phyloP scores from a whole-genome alignment of 2,888 invertebrate genomes.

The Mimachlamys varia region DNA sequence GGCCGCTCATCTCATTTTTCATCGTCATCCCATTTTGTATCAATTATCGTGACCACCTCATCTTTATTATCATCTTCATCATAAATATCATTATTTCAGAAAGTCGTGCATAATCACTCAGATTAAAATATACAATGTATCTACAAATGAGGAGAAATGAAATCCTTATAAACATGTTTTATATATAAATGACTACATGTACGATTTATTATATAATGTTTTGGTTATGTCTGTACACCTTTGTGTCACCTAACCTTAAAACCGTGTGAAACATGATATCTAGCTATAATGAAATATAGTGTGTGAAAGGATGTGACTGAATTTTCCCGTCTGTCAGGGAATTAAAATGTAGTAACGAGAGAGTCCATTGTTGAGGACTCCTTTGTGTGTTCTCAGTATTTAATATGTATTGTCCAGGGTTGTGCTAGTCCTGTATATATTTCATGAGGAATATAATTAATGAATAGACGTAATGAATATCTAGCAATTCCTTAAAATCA shows the following conservation, averaged over 20 bases:
- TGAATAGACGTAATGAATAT: not conserved
- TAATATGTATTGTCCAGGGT: not conserved
- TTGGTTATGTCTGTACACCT: not conserved
- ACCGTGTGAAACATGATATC: not conserved
- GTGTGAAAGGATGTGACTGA: not conserved
- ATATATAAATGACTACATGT: not conserved
- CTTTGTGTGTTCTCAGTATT: conserved; percentile 11
- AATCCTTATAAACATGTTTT: not conserved
- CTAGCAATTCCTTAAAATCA: too few species aligned
- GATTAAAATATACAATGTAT: not conserved
- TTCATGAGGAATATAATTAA: not conserved
- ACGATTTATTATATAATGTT: not conserved
- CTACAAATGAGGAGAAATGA: not conserved
- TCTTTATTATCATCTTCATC: not conserved
- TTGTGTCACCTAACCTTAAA: not conserved
- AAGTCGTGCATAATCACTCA: not conserved
- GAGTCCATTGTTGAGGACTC: not conserved
- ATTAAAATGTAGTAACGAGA: not conserved
- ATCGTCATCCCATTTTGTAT: not conserved
- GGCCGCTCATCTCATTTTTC: not conserved
- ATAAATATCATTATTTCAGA: not conserved
- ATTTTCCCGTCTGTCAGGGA: not conserved
- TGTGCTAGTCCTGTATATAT: not conserved
- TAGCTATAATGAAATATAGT: not conserved
- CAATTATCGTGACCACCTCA: not conserved